Evolutionary conservation across 1,140 invertebrate species (phyloP).

Genomic region (Paraescarpia echinospica): DNA sequence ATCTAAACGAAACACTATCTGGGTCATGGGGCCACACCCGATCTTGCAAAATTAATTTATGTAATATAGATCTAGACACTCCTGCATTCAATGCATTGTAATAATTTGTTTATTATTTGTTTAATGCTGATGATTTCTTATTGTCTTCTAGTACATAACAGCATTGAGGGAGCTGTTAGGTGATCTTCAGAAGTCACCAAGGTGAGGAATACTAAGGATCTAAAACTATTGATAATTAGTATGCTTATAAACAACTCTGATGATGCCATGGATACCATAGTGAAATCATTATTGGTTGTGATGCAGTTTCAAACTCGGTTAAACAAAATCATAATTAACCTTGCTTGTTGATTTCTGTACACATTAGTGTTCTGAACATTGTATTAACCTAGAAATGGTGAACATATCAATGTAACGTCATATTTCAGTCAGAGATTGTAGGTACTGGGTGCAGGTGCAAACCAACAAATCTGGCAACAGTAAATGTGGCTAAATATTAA

Average conservation of each 20-base stretch:
- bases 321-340: not conserved
- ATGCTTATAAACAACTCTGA: slow-evolving; percentile 28
- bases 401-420: too few species aligned
- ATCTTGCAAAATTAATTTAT: too few species aligned
- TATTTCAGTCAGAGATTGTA: too few species aligned
- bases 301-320: not conserved
- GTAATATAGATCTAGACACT: too few species aligned
- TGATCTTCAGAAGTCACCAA: slow-evolving; percentile 44
- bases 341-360: not conserved
- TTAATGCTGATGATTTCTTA: slow-evolving; percentile 22
- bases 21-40: too few species aligned
- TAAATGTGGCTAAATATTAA: not conserved
- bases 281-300: not conserved
- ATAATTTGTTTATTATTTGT: slow-evolving; percentile 20
- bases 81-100: not conserved
- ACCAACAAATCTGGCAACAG: not conserved
- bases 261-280: not conserved
- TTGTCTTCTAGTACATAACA: slow-evolving; percentile 49
- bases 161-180: slow-evolving; percentile 46
- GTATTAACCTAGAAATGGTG: not conserved
- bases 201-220: slow-evolving; percentile 30
- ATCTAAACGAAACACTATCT: too few species aligned
- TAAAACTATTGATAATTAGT: not conserved
- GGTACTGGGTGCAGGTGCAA: slow-evolving; percentile 2
- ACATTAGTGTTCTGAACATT: slow-evolving; percentile 11